Evolutionary conservation across 2,113 vertebrate genomes (phyloP), one percentile per base, ranked within the genome.

Genomic region (Rafetus swinhoei): DNA sequence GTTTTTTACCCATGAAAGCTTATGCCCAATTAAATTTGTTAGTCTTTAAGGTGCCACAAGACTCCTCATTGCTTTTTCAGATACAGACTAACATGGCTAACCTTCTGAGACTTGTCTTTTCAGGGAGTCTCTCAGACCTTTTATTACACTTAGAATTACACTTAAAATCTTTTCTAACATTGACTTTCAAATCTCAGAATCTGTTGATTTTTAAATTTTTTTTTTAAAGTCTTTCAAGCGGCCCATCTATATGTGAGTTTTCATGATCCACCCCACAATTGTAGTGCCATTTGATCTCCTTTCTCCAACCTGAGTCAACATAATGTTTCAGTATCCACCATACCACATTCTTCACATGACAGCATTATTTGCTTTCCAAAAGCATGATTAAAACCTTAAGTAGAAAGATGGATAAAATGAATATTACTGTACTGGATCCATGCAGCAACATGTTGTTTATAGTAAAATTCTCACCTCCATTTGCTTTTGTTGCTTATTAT

Each of bases 401-500:
- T 39, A 59, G 87, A 92, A 92, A 81, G 1, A 62, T 89, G 86
- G 82, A 88, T 2, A 19, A 32, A 86, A 89, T 69, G 90, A 80
- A 60, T 84, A 85, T 92, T 29, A 54, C 27, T 27, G 0, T 53
- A 88, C 84, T 93, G 89, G 96, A 94, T 79, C 11, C 24, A 79
- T 16, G 1, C 62, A 14, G 72, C 21, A 72, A 85, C 59, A 82
- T 60, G 29, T 60, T 90, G 81, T 95, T 95, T 93, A 88, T 35
- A 79, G 91, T 81, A 62, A 96, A 96, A 91, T 97, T 96, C 95
- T 93, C 82, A 90, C 82, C 92, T 97, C 92, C 85, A 25, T 97
- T 97, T 97, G 94, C 89, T 97, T 94, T 90, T 80, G 91, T 77
- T 95, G 91, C 93, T 97, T 96, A 96, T 97, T 96, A 95, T 97